Base-by-base conservation (phyloP, 2,888 invertebrate genomes). In the Dendrolimus houi region DNA sequence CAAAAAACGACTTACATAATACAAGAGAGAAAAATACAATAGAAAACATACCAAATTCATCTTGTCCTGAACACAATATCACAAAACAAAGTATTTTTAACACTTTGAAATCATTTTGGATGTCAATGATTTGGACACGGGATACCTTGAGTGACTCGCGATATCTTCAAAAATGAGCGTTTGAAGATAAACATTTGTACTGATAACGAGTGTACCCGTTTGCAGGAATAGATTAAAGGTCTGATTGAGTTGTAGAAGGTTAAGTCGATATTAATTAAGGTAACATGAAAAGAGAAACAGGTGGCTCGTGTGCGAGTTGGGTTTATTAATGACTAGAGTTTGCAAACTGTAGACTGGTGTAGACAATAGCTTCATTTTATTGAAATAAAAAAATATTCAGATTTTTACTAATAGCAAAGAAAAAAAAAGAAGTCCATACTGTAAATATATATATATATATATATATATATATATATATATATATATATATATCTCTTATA, bases 21-120 rank as follows among this genome's bases (percentile, higher is more conserved):
- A 29, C 29, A 0, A 29, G 29, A 29, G 29, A 6, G 29, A 6
- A 3, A 29, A 29, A 29, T 29, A 52, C 10, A 54, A 14, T 8
- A 41, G 10, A 9, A n/a, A 13, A 60, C 59, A 58, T 52, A 62
- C 61, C 64, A 8, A 7, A n/a, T 13, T 42, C 57, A 54, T 62
- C 56, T 41, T 62, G 63, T 41, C 62, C 60, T 1, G 54, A 55
- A 59, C 60, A 54, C 0, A 61, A 54, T 55, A 10, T 9, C 47
- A 47, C 47, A 47, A 47, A 47, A 47, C 47, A 47, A 47, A 47
- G 47, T 47, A 47, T 47, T 47, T 47, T 47, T 47, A 47, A 47
- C 47, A 47, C 47, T 29, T 41, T 6, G 12, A 41, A 41, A 55
- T 47, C 47, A 47, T 47, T 47, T 47, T 47, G 12, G 12, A 47